phyloP scores from a whole-genome alignment of 2,888 invertebrate species.

The Hyposoter dolosus region DNA sequence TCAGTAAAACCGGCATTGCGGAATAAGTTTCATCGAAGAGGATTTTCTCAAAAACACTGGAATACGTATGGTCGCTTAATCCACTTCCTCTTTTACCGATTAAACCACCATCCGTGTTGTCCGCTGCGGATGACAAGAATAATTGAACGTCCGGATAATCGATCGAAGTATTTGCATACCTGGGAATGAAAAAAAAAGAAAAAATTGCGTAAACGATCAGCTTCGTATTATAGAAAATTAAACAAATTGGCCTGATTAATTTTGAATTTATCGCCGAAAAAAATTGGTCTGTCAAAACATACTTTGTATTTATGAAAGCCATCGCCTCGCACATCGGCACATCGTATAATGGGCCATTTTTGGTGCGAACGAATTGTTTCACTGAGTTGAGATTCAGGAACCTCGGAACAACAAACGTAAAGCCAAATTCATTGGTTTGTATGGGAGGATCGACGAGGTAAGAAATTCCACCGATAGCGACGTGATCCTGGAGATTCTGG shows the following conservation, averaged over 20 bases:
- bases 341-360: slow-evolving; percentile 90
- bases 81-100: slow-evolving; percentile 90
- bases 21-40: slow-evolving; percentile 90
- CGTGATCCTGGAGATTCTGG: slow-evolving; percentile 93
- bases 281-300: slow-evolving; percentile 38
- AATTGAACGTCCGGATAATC: slow-evolving; percentile 94
- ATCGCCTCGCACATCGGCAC: slow-evolving; percentile 92
- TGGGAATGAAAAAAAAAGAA: slow-evolving; percentile 53
- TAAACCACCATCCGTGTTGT: slow-evolving; percentile 92
- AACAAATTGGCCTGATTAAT: not conserved
- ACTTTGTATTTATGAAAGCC: slow-evolving; percentile 91
- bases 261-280: not conserved
- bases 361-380: slow-evolving; percentile 87
- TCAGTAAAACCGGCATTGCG: slow-evolving; percentile 89
- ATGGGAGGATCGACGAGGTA: slow-evolving; percentile 88
- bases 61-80: slow-evolving; percentile 89
- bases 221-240: too few species aligned
- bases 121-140: slow-evolving; percentile 91
- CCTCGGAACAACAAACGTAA: slow-evolving; percentile 90
- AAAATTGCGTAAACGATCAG: not conserved
- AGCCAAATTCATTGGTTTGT: slow-evolving; percentile 83
- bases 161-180: slow-evolving; percentile 87
- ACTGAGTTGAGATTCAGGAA: slow-evolving; percentile 88
- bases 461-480: slow-evolving; percentile 91
- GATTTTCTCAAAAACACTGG: slow-evolving; percentile 89